Base-by-base conservation (phyloP, 2,888 invertebrate species). In the Cabera pusaria region DNA sequence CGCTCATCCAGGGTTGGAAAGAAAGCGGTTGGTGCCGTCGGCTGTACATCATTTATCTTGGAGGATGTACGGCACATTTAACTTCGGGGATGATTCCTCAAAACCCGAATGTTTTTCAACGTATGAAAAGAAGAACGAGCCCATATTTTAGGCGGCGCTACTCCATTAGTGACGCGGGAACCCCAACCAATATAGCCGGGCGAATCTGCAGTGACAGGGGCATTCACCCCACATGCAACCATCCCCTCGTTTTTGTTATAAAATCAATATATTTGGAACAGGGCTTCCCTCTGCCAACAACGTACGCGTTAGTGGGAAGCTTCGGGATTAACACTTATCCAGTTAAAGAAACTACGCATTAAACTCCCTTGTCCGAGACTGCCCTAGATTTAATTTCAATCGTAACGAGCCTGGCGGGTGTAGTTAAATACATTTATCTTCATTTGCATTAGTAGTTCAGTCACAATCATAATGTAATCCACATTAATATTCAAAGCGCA, bases 191-290 rank as follows among this genome's bases (percentile, higher is more conserved):
- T 78, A 78, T 74, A 64, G 80, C 75, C 42, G 72, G 73, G 79
- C 54, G 79, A 81, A 83, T 85, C 83, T 85, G 85, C 85, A 85
- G 74, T 81, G 85, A 86, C 87, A 85, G 57, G 86, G 87, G 71
- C 82, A 66, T 84, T 83, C 78, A 85, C 85, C 86, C 84, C 77
- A 68, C 72, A 61, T 81, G 79, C 81, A 81, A 74, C 72, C 78
- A 73, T 72, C 82, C 86, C 82, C 85, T 79, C 84, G 81, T 82
- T 86, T 86, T 85, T 87, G 86, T 85, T 85, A 83, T 72, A 84
- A 86, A 87, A 88, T 88, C 87, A 77, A 88, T 87, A 87, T 76
- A 81, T 85, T 84, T 83, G 66, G 74, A 76, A 62, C 65, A 74
- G 63, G 66, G 63, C 63, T 70, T 66, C 68, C 61, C 63, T 64